These are phyloP conservation scores for Orthosia incerta DNA, from an alignment of 2,888 invertebrate species.

Conservation along the genomic window DNA sequence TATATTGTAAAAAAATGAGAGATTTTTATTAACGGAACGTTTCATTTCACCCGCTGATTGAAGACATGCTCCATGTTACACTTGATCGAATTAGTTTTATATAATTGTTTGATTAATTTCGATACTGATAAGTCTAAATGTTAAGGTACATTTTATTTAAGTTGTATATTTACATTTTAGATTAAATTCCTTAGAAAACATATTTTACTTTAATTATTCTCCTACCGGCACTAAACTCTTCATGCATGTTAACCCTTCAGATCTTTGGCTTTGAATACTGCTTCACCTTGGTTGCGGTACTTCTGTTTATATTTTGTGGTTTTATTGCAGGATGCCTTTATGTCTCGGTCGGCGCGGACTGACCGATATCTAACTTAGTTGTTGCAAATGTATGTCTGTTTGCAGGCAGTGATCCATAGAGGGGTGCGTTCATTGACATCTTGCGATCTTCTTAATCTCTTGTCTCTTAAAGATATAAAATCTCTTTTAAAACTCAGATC, in stretches of 20 bases:
- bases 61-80: conserved; percentile 58
- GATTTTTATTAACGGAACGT: conserved; percentile 75
- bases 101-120: conserved; percentile 68
- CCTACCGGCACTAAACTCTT: conserved; percentile 71
- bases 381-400: conserved; percentile 47
- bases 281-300: conserved; percentile 78
- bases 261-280: conserved; percentile 71
- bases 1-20: conserved; percentile 79
- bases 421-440: conserved; percentile 63
- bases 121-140: conserved; percentile 73
- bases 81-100: conserved; percentile 65
- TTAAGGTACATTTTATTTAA: conserved; percentile 73
- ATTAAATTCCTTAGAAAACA: conserved; percentile 79
- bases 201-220: conserved; percentile 70
- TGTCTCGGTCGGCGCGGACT: conserved; percentile 55
- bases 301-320: conserved; percentile 68
- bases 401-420: conserved; percentile 55
- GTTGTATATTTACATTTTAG: conserved; percentile 77
- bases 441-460: conserved; percentile 45
- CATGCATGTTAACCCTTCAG: conserved; percentile 75
- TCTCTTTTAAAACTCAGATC: conserved; percentile 35
- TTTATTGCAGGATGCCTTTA: conserved; percentile 70
- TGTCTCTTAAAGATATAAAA: conserved; percentile 44
- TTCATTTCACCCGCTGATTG: conserved; percentile 76
- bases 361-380: conserved; percentile 42